Percentiles rank a stretch among this genome's conserved stretches.
Conservation (phyloP, 2,797 vertebrate genomes). For the Bryconaethiops microstoma region DNA sequence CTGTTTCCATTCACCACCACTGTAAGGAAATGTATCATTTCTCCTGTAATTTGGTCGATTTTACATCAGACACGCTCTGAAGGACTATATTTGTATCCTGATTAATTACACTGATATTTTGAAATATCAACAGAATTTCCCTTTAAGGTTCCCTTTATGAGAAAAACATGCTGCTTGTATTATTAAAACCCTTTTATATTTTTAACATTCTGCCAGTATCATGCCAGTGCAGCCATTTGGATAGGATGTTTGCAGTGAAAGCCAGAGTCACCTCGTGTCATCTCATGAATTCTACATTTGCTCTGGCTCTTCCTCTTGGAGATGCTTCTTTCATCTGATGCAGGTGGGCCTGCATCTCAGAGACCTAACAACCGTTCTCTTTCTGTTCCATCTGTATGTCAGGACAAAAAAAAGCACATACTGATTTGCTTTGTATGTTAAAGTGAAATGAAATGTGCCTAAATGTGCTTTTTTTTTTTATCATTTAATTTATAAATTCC, state of each 20-base stretch:
- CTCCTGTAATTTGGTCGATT: neutral
- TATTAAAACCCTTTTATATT: neutral
- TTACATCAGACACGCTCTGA: too few species aligned
- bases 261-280: neutral
- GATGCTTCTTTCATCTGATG: neutral
- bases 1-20: too few species aligned
- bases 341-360: neutral
- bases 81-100: too few species aligned
- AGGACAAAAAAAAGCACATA: neutral
- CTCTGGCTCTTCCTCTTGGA: neutral
- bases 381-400: neutral
- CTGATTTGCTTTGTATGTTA: neutral
- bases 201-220: neutral
- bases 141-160: neutral
- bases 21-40: too few species aligned
- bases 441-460: neutral
- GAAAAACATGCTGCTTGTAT: neutral
- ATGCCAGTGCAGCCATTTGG: neutral
- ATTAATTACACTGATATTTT: too few species aligned
- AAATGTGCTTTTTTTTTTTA: neutral
- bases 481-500: neutral
- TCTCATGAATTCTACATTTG: conserved; percentile 1
- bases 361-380: neutral
- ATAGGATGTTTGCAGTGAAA: neutral
- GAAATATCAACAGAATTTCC: too few species aligned